Conservation (phyloP, 2,113 vertebrate species). For the Motacilla tschutschensis region DNA sequence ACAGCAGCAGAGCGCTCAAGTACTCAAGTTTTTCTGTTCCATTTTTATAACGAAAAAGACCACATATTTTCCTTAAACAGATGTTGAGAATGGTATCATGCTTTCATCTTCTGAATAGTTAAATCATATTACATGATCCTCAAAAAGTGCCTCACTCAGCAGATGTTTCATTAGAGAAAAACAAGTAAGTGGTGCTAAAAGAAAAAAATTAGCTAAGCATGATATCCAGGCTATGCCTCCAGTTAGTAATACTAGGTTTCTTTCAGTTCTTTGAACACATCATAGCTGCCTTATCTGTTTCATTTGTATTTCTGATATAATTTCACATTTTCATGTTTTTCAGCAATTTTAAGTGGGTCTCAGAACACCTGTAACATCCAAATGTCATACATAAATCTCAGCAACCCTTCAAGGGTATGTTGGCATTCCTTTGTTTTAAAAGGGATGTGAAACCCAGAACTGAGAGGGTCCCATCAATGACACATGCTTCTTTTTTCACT, state of each 20-base stretch:
- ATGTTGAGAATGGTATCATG: background rate
- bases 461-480: background rate
- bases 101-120: background rate
- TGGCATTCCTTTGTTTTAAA: background rate
- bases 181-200: background rate
- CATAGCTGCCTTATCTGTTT: background rate
- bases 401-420: background rate
- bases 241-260: background rate
- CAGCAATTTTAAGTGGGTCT: background rate
- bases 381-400: background rate
- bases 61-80: background rate
- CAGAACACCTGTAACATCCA: background rate
- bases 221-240: background rate
- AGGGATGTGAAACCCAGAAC: background rate
- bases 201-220: background rate
- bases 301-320: background rate
- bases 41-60: background rate
- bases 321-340: background rate
- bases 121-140: background rate
- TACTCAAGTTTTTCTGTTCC: background rate
- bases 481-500: background rate
- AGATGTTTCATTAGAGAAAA: background rate
- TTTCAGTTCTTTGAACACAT: background rate
- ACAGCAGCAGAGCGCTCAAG: background rate
- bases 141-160: background rate